Evolutionary conservation across 2,888 invertebrate genomes (phyloP), one percentile per base, ranked within the genome.

Genomic region (Standfussiana lucernea): DNA sequence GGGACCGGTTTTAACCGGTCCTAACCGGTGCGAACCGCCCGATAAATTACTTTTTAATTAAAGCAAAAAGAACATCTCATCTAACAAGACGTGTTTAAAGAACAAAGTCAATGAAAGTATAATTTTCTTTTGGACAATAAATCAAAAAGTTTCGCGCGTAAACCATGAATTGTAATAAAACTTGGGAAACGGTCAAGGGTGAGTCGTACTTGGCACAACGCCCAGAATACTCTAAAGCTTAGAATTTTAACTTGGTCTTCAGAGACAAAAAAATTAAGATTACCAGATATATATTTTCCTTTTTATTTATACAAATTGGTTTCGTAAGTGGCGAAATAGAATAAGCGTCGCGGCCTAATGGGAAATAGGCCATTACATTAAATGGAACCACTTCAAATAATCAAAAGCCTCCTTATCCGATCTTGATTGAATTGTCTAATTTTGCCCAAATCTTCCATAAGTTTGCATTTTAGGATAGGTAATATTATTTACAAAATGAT

Each of bases 101-200:
- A 75, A 86, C 85, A 87, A 86, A 88, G 64, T 82, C 76, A 75
- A 80, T 84, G 71, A 88, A 87, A 88, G 83, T 80, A 83, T 83
- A 75, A 87, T 83, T 83, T 87, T 81, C 68, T 80, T 83, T 83
- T 67, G 18, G 74, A 42, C 76, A 79, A 88, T 88, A 85, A 82
- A 84, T 88, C 87, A 86, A 61, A 85, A 88, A 88, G 76, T 86
- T 88, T 75, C 21, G 24, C 42, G 56, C 50, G 62, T 70, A 66
- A 73, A 70, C 79, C 71, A 77, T 74, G 75, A 70, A 75, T 71
- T 61, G 64, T 70, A 80, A 80, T 79, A 82, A 82, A 87, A 86
- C 62, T 84, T 73, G 37, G 50, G 11, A 53, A 65, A 70, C 72
- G 67, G 74, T 78, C 75, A 88, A 83, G 78, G n/a, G 70, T 70